Evolutionary conservation across 2,113 vertebrate species (phyloP).

Genomic region (Spea bombifrons): DNA sequence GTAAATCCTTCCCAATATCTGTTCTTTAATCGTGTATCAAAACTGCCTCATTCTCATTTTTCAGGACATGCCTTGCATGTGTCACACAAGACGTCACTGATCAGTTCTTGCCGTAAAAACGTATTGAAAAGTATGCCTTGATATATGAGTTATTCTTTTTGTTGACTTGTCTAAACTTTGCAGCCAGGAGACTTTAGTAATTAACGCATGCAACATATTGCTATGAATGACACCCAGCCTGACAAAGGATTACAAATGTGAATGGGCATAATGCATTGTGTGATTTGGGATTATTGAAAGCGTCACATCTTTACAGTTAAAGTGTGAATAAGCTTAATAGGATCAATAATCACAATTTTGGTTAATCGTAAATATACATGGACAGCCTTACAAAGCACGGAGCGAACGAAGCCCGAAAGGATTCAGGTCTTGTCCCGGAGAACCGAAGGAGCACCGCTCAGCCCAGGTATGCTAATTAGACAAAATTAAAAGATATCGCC

Average conservation of each 20-base stretch:
- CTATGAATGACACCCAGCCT: not conserved
- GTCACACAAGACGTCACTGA: too few relatives aligned
- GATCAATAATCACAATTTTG: not conserved
- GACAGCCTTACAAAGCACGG: too few relatives aligned
- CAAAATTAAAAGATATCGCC: too few relatives aligned
- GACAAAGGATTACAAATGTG: not conserved
- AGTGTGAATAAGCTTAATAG: not conserved
- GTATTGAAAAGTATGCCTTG: not conserved
- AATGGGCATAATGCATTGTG: not conserved
- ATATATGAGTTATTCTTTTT: constrained; percentile 1
- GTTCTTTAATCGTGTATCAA: too few relatives aligned
- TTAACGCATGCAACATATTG: constrained; percentile 1
- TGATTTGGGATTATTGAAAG: not conserved
- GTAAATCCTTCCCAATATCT: too few relatives aligned
- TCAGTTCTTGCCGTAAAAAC: not conserved
- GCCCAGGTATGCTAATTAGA: too few relatives aligned
- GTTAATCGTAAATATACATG: too few relatives aligned
- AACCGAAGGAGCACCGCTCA: too few relatives aligned
- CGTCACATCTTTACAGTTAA: not conserved
- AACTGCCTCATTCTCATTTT: too few relatives aligned
- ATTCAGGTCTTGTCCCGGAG: too few relatives aligned
- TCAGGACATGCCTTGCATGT: too few relatives aligned
- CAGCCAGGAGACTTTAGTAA: constrained; percentile 14
- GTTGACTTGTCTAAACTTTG: not conserved
- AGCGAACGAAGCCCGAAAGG: too few relatives aligned